A percentile compares a stretch with the other conserved stretches of the same genome.
phyloP scores from a whole-genome alignment of 2,888 invertebrate species.

The Fragum whitleyi region DNA sequence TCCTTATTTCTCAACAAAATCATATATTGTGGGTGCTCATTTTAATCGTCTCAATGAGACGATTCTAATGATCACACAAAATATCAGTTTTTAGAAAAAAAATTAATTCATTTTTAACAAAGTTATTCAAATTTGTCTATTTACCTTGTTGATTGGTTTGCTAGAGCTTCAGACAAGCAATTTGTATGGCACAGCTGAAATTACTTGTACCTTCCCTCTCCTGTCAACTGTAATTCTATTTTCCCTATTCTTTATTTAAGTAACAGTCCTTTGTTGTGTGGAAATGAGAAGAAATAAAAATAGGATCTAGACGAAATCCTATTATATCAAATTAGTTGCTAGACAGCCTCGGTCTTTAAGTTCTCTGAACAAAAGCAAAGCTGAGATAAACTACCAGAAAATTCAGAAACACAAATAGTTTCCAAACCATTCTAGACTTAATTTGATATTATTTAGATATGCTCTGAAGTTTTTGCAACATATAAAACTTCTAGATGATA shows the following conservation, averaged over 20 bases:
- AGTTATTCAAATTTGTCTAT: neutral
- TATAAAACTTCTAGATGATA: too few species aligned
- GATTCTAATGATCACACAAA: neutral
- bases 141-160: neutral
- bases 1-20: neutral
- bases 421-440: too few species aligned
- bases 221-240: slow-evolving; percentile 28
- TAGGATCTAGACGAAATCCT: neutral
- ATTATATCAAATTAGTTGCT: slow-evolving; percentile 10
- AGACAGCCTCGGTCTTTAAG: neutral
- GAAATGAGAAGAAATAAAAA: slow-evolving; percentile 17
- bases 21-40: neutral
- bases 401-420: too few species aligned
- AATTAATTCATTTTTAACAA: neutral
- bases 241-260: slow-evolving; percentile 15
- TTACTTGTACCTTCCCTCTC: slow-evolving; percentile 8
- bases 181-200: slow-evolving; percentile 28
- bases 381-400: too few species aligned
- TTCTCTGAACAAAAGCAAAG: neutral
- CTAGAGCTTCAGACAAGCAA: slow-evolving; percentile 20
- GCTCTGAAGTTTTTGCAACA: too few species aligned
- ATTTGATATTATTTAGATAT: too few species aligned
- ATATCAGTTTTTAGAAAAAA: neutral
- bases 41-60: neutral
- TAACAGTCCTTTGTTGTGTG: slow-evolving; percentile 20